Base-by-base conservation (phyloP, 2,888 invertebrate species). In the Thereva unica region DNA sequence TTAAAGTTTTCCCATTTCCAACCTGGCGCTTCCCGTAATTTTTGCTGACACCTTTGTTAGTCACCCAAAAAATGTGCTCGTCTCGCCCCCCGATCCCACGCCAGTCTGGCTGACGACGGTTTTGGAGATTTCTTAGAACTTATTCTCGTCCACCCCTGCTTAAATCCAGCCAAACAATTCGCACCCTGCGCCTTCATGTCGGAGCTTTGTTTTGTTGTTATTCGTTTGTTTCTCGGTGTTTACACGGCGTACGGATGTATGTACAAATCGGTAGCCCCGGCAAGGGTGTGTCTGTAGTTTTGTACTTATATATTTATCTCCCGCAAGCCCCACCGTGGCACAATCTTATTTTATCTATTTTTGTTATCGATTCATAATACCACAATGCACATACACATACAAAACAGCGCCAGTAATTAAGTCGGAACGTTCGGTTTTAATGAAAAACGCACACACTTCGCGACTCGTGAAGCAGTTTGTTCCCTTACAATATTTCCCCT, bases 361-460 rank as follows among this genome's bases (percentile, higher is more conserved):
- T 23, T 12, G 59, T 49, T 47, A 59, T 59, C 59, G 59, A 59
- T 59, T 59, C 59, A 59, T 59, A 59, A 47, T 42, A 10, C 49
- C 34, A 49, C 40, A 45, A 59, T 49, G 49, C 49, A 49, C 55
- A n/a, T 41, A 41, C 34, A 55, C 55, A 55, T 9, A 40, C 41
- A 38, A 52, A 23, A 3, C 34, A n/a, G 52, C 23, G 23, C 52
- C 38, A 35, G 38, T 59, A 59, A 59, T 59, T 59, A 59, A 59
- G 12, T 45, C 10, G 49, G 38, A 59, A 59, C 40, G 49, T 52
- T 52, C 35, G 52, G 52, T 34, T 52, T 52, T 52, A 52, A 52
- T 52, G 52, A 52, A 23, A 35, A 52, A 7, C 52, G 4, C 35
- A 52, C 35, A 47, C 23, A 23, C 23, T 23, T 23, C 23, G 23